These are phyloP conservation scores for Orthonevra nobilis DNA, from an alignment of 2,888 invertebrate genomes.

Conservation along the genomic window DNA sequence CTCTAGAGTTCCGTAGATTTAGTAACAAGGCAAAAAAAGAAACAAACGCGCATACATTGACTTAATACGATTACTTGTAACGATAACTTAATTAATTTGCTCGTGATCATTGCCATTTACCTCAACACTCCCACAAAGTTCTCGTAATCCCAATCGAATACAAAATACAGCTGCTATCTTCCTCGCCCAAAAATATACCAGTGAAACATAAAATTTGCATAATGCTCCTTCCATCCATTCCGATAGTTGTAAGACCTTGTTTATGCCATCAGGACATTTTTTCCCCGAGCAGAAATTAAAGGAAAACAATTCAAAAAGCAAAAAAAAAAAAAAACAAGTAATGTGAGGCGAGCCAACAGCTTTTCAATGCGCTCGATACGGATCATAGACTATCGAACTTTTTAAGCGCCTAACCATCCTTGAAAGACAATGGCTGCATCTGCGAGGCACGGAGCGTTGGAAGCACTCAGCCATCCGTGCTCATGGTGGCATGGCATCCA, in stretches of 20 bases:
- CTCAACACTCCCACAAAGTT: slow-evolving; percentile 17
- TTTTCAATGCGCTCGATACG: slow-evolving; percentile 16
- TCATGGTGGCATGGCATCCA: neutral
- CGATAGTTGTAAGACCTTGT: slow-evolving; percentile 9
- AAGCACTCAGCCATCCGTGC: neutral
- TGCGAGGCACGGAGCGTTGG: no score
- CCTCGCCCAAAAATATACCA: slow-evolving; percentile 8
- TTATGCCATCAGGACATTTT: neutral
- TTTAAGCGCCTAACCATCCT: slow-evolving; percentile 3
- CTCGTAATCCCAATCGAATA: slow-evolving; percentile 51
- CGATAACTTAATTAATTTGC: slow-evolving; percentile 35
- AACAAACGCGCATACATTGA: no score
- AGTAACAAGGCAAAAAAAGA: no score
- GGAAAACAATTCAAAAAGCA: neutral
- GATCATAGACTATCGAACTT: slow-evolving; percentile 19
- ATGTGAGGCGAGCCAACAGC: slow-evolving; percentile 3
- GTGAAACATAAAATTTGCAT: slow-evolving; percentile 35
- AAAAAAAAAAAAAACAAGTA: neutral
- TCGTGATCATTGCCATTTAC: slow-evolving; percentile 17
- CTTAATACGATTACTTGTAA: no score
- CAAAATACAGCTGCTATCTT: slow-evolving; percentile 34
- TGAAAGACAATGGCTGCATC: slow-evolving; percentile 1
- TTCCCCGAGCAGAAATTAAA: neutral
- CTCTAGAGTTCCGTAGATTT: no score
- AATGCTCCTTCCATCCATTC: slow-evolving; percentile 7